A percentile compares a stretch with the other conserved stretches of the same genome.
Evolutionary conservation across 2,888 invertebrate species (phyloP).

Genomic region (Drosophila recens): DNA sequence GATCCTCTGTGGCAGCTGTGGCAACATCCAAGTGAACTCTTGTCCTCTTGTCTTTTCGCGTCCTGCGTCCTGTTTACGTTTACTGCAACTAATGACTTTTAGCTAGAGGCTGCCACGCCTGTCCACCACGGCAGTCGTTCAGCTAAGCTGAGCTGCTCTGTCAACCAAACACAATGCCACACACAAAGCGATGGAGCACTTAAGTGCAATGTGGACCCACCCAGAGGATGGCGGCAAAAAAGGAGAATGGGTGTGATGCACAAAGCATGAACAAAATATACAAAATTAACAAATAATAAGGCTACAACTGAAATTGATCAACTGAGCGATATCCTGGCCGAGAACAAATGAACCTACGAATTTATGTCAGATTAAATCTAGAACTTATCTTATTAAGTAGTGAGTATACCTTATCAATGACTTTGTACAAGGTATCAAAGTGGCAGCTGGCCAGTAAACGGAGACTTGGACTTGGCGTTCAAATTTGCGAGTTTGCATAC

Average conservation of each 20-base stretch:
- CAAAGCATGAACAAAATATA: constrained; percentile 18
- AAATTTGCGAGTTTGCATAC: constrained; percentile 64
- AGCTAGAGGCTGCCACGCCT: constrained; percentile 58
- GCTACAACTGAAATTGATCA: too few relatives aligned
- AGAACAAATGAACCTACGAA: background rate
- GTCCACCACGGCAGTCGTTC: constrained; percentile 21
- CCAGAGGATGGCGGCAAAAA: constrained; percentile 6
- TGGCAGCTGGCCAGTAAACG: constrained; percentile 45
- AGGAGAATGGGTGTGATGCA: constrained; percentile 1
- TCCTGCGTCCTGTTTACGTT: constrained; percentile 53
- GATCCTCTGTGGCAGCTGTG: constrained; percentile 15
- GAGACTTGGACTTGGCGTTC: constrained; percentile 49
- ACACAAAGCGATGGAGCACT: constrained; percentile 70
- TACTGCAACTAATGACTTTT: constrained; percentile 75
- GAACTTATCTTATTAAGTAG: background rate
- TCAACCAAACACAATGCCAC: constrained; percentile 54
- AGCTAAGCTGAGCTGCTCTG: constrained; percentile 33
- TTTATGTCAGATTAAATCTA: background rate
- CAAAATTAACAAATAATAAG: constrained; percentile 29
- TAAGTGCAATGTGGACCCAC: constrained; percentile 64
- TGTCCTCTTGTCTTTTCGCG: constrained; percentile 6
- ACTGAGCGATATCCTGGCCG: background rate
- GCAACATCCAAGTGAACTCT: constrained; percentile 11
- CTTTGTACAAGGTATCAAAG: constrained; percentile 27
- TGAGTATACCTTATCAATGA: background rate